A percentile compares a stretch with the other conserved stretches of the same genome.
Conservation (phyloP, 2,797 vertebrate genomes). For the Artibeus jamaicensis region DNA sequence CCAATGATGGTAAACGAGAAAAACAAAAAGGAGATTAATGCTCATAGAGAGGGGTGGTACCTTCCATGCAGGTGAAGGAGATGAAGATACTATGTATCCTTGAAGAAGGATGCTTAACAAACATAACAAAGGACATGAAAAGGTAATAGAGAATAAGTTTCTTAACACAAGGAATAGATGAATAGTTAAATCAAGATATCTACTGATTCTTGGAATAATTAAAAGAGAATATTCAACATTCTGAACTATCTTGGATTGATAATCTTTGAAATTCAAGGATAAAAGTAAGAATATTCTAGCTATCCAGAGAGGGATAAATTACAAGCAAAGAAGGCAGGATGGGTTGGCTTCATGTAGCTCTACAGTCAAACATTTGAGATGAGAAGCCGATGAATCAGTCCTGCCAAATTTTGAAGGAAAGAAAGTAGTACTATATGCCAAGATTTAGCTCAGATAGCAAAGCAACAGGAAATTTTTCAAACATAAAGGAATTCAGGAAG, state of each 20-base stretch:
- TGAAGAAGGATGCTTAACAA: background rate
- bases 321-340: background rate
- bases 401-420: background rate
- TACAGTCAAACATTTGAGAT: background rate
- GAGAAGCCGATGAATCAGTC: background rate
- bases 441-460: background rate
- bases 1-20: background rate
- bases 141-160: background rate
- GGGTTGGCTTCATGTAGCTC: background rate
- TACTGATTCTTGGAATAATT: background rate
- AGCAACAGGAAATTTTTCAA: background rate
- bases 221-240: background rate
- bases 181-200: background rate
- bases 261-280: background rate
- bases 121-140: background rate
- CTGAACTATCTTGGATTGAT: background rate
- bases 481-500: background rate
- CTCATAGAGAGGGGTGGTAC: background rate
- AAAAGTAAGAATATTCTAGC: background rate
- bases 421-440: background rate
- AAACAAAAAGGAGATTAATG: background rate
- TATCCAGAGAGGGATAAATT: background rate
- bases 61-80: background rate
- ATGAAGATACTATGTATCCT: background rate
- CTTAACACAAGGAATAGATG: background rate